Evolutionary conservation across 2,797 vertebrate genomes (phyloP).

Genomic region (Ctenosaura bakeri): DNA sequence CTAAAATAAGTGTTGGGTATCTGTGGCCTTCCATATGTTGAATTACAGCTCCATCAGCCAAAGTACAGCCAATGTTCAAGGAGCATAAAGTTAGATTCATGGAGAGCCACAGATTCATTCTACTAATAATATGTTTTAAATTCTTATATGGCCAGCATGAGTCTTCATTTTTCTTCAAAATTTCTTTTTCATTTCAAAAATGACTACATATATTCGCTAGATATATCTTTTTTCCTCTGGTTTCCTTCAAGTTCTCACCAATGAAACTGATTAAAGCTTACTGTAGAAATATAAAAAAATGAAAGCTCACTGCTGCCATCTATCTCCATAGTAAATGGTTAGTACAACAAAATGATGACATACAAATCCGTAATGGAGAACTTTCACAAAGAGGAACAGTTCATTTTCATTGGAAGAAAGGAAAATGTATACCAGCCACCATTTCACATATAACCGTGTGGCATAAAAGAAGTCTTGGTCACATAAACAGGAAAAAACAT

Average conservation of each 20-base stretch:
- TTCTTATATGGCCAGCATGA: not conserved
- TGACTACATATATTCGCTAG: not conserved
- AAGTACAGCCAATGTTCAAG: not conserved
- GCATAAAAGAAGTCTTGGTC: not conserved
- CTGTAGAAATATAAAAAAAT: not conserved
- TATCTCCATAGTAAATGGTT: conserved; percentile 63
- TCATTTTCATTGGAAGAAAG: conserved; percentile 17
- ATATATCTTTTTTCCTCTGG: not conserved
- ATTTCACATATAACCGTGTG: not conserved
- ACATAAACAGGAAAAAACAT: not conserved
- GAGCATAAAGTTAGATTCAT: not conserved
- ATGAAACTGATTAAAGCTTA: not conserved
- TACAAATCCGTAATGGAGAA: not conserved
- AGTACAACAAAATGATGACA: not conserved
- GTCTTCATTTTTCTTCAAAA: not conserved
- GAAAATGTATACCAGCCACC: not conserved
- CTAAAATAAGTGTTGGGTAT: not conserved
- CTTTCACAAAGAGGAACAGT: conserved; percentile 17
- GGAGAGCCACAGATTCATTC: not conserved
- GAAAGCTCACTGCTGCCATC: conserved; percentile 75
- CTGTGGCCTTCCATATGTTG: not conserved
- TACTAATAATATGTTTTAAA: not conserved
- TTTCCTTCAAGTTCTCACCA: conserved; percentile 47
- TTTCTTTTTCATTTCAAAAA: conserved; percentile 5
- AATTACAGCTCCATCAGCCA: not conserved